These are phyloP conservation scores for Megaptera novaeangliae DNA, from an alignment of 2,113 vertebrate species.

Conservation along the genomic window DNA sequence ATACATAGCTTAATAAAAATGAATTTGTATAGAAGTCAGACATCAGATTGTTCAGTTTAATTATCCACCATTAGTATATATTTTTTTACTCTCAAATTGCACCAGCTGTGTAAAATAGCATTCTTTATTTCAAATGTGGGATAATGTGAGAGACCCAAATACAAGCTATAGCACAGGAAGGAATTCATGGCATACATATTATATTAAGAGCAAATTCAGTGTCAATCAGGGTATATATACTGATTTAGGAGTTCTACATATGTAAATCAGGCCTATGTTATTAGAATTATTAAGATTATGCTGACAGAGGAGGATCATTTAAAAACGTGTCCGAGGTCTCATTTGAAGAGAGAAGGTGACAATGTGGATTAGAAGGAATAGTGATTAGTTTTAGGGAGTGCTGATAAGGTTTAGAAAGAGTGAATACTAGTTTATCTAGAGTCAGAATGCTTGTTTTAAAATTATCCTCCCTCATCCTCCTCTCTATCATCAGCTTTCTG, in stretches of 20 bases:
- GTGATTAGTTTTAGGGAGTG: conserved; percentile 31
- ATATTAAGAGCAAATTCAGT: conserved; percentile 36
- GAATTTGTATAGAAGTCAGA: conserved; percentile 67
- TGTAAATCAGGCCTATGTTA: conserved; percentile 29
- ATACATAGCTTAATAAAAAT: conserved; percentile 66
- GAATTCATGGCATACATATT: not conserved
- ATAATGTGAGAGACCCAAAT: not conserved
- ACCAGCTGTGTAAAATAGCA: conserved; percentile 27
- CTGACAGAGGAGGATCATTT: not conserved
- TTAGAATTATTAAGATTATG: conserved; percentile 30
- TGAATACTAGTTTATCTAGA: not conserved
- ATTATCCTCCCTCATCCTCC: not conserved
- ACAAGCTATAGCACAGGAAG: not conserved
- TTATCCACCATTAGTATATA: conserved; percentile 29
- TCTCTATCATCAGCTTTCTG: not conserved
- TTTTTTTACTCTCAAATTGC: conserved; percentile 58
- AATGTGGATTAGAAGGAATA: conserved; percentile 19
- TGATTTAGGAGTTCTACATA: conserved; percentile 25
- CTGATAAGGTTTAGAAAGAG: not conserved
- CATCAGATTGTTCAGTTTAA: conserved; percentile 67
- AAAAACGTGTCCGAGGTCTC: conserved; percentile 5
- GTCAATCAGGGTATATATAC: not conserved
- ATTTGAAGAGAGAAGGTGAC: conserved; percentile 26
- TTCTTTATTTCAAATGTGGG: conserved; percentile 6
- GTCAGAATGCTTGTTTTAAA: not conserved